These are phyloP conservation scores for Clivina fossor DNA, from an alignment of 2,888 invertebrate species.

Conservation along the genomic window DNA sequence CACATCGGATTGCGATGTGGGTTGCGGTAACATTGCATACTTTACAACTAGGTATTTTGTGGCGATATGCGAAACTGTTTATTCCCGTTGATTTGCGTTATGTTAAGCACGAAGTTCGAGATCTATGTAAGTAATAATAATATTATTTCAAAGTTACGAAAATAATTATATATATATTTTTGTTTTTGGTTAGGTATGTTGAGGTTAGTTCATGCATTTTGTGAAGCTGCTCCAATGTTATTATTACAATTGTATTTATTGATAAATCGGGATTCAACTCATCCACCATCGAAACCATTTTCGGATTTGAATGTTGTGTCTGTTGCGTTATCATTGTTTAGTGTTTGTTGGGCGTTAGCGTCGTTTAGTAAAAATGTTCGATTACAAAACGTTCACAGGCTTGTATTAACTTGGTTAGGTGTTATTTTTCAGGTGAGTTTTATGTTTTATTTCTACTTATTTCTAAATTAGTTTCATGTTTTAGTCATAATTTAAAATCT, in stretches of 20 bases:
- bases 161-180: not conserved
- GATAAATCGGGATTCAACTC: constrained; percentile 47
- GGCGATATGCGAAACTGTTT: constrained; percentile 82
- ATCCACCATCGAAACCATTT: constrained; percentile 57
- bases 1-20: constrained; percentile 33
- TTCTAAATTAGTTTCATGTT: constrained; percentile 12
- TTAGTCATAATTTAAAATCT: too few species aligned
- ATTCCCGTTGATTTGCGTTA: constrained; percentile 79
- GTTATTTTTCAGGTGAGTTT: constrained; percentile 75
- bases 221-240: constrained; percentile 86
- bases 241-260: constrained; percentile 78
- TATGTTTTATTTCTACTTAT: constrained; percentile 17
- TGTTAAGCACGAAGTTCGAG: constrained; percentile 81
- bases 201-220: constrained; percentile 82
- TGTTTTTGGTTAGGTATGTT: constrained; percentile 62
- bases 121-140: constrained; percentile 57
- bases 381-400: constrained; percentile 76
- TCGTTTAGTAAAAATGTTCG: constrained; percentile 88
- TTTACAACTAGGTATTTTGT: constrained; percentile 71
- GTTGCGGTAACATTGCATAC: constrained; percentile 65
- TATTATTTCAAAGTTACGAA: too few species aligned
- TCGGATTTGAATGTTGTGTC: constrained; percentile 80
- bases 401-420: constrained; percentile 82
- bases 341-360: constrained; percentile 87
- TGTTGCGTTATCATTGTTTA: constrained; percentile 78